phyloP scores from a whole-genome alignment of 2,888 invertebrate genomes.

The Volucella inflata region DNA sequence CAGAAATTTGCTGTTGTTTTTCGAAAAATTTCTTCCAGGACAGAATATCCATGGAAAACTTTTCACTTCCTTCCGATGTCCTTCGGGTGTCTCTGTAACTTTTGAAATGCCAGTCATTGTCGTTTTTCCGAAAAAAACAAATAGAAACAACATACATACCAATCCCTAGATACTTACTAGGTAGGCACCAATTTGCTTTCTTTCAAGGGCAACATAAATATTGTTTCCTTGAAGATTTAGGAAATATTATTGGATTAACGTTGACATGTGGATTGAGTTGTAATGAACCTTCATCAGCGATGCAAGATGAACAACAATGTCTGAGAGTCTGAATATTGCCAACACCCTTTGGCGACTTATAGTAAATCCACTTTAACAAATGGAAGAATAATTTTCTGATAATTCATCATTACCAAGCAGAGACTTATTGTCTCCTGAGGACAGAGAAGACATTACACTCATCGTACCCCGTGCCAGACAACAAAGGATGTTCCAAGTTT shows the following conservation, averaged over 20 bases:
- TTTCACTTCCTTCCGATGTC: conserved; percentile 19
- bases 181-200: not conserved
- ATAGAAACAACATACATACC: too few relatives aligned
- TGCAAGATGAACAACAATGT: not conserved
- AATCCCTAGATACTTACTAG: too few relatives aligned
- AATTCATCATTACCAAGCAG: conserved; percentile 29
- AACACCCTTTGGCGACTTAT: not conserved
- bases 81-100: not conserved
- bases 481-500: conserved; percentile 4
- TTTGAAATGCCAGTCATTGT: too few relatives aligned
- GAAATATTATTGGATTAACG: not conserved
- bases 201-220: too few relatives aligned
- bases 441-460: not conserved
- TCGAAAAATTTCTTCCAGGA: conserved; percentile 3
- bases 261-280: conserved; percentile 8
- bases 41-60: conserved; percentile 13
- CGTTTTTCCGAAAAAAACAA: too few relatives aligned
- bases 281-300: conserved; percentile 7
- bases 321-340: not conserved
- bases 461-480: not conserved
- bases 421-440: conserved; percentile 9
- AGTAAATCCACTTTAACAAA: conserved; percentile 1
- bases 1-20: conserved; percentile 10
- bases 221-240: not conserved
- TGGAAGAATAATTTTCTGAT: conserved; percentile 20